Evolutionary conservation across 2,113 vertebrate species (phyloP).

Genomic region (Chloropsis cyanopogon): DNA sequence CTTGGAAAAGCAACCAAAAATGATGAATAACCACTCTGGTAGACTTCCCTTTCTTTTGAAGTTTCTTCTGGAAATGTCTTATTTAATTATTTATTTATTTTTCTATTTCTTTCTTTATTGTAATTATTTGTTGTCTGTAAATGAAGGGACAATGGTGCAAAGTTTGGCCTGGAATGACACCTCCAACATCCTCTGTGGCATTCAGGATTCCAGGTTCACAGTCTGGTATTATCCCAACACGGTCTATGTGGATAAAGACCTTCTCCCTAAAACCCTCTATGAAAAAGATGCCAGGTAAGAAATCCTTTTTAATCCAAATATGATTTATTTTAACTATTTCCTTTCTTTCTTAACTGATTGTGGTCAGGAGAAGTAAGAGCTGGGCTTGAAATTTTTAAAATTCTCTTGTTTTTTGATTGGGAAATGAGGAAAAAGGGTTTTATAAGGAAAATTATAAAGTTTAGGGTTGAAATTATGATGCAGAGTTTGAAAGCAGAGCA

Average conservation of each 20-base stretch:
- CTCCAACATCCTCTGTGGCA: constrained; percentile 89
- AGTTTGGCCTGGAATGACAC: constrained; percentile 91
- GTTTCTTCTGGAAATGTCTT: background rate
- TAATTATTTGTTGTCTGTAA: background rate
- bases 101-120: fast-evolving
- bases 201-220: constrained; percentile 86
- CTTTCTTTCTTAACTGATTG: background rate
- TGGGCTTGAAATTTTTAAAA: background rate
- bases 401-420: background rate
- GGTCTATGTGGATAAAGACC: constrained; percentile 90
- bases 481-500: background rate
- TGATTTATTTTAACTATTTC: background rate
- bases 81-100: background rate
- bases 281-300: constrained; percentile 88
- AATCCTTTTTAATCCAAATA: background rate
- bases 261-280: constrained; percentile 85
- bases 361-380: background rate
- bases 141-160: constrained; percentile 89
- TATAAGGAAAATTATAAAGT: background rate
- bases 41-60: background rate
- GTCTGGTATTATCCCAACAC: constrained; percentile 91
- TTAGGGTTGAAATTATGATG: background rate
- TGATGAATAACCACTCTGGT: background rate
- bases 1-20: background rate
- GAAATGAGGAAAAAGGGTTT: background rate